Base-by-base conservation (phyloP, 2,888 invertebrate genomes). In the Andrena flavipes region DNA sequence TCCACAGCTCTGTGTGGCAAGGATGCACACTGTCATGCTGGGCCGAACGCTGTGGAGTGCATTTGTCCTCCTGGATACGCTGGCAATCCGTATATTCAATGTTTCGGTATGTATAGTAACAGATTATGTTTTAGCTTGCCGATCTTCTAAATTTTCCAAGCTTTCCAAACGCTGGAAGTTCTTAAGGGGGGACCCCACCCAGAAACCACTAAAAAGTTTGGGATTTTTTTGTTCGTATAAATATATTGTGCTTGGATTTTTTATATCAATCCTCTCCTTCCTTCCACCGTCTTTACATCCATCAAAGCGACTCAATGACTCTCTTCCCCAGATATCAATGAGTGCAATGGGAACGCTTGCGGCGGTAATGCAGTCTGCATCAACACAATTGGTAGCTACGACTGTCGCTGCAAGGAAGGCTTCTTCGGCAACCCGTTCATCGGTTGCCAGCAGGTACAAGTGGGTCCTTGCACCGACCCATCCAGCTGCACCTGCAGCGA, bases 401-500 rank as follows among this genome's bases (percentile, higher is more conserved):
- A 98, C 92, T 99, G 99, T 93, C 96, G 97, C 56, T 99, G 99
- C 92, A 96, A 97, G 92, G 97, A 97, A 84, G 96, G 96, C 67
- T 97, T 96, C 92, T 96, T 96, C 77, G 98, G 98, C 65, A 98
- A 98, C 95, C 98, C 98, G 0, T 98, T 98, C 91, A 95, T 96
- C 82, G 96, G 97, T 91, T 98, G 98, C 91, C 96, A 97, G 59
- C 95, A 96, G 91, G 95, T 97, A 29, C 96, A 96, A 87, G 95
- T 96, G 62, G 95, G 96, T 20, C 96, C 96, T 87, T 98, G 98
- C 91, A 94, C 95, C 67, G 96, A 97, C 91, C 96, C 97, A 0
- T 94, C 94, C 23, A 95, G 95, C 72, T 98, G 98, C 88, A 95
- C 95, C 63, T 98, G 98, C 92, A 96, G 95, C 87, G 95, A 95